Conservation (phyloP, 2,113 vertebrate species). For the Lucifuga dentata region DNA sequence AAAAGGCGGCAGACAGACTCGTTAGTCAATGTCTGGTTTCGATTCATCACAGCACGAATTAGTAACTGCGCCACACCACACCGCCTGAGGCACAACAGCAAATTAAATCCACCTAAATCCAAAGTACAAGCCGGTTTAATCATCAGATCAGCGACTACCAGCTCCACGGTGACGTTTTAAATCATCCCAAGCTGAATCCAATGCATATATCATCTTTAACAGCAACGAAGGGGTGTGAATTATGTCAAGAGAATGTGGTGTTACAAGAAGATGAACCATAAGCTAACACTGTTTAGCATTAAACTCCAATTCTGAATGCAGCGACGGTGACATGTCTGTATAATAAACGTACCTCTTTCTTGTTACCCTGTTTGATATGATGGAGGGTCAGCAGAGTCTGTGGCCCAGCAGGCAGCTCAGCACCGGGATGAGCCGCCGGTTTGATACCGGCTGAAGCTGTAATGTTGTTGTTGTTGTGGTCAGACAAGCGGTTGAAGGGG, state of each 20-base stretch:
- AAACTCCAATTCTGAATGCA: no score
- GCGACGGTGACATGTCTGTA: no score
- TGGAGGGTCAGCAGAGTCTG: conserved; percentile 48
- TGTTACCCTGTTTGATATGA: conserved; percentile 55
- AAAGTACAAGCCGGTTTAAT: no score
- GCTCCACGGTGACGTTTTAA: no score
- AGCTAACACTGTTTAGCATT: no score
- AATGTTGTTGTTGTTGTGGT: conserved; percentile 72
- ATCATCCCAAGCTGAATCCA: no score
- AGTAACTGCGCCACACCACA: conserved; percentile 38
- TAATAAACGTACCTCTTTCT: conserved; percentile 63
- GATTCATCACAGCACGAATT: not conserved
- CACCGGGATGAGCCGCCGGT: conserved; percentile 16
- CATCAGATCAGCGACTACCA: no score
- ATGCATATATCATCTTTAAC: no score
- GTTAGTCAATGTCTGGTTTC: not conserved
- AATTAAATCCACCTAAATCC: not conserved
- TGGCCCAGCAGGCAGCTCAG: conserved; percentile 3
- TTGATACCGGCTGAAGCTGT: not conserved
- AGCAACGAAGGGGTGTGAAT: no score
- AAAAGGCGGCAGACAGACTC: conserved; percentile 7
- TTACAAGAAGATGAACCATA: no score
- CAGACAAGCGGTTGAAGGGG: conserved; percentile 51
- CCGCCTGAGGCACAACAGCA: not conserved
- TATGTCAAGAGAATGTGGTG: no score